phyloP scores from a whole-genome alignment of 2,113 vertebrate genomes.

The Cryptomyrus ogoouensis region DNA sequence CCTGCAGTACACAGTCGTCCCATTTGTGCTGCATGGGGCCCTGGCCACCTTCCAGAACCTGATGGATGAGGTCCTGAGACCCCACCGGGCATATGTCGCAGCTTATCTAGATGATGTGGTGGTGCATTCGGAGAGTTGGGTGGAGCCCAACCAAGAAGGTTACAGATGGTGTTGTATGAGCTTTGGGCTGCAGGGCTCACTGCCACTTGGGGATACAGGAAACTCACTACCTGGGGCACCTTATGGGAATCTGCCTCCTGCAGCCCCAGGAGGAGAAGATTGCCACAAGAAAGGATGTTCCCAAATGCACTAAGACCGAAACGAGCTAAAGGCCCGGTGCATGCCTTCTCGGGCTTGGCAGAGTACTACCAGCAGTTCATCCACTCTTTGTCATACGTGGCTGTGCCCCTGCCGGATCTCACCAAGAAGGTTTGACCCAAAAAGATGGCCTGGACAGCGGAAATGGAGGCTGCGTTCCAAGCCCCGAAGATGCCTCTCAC shows the following conservation, averaged over 20 bases:
- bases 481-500: background rate
- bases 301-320: background rate
- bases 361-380: background rate
- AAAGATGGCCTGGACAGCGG: background rate
- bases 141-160: background rate
- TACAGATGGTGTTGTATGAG: background rate
- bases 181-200: background rate
- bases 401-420: background rate
- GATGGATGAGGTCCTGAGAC: background rate
- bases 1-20: background rate
- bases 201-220: background rate
- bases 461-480: background rate
- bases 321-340: background rate
- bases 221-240: background rate
- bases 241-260: background rate
- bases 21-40: background rate
- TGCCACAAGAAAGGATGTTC: background rate
- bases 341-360: background rate
- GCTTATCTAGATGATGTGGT: background rate
- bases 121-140: background rate
- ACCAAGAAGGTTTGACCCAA: background rate
- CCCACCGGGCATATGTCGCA: background rate
- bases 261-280: background rate
- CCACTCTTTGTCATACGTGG: background rate
- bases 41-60: background rate